Percentiles rank a stretch among this genome's conserved stretches.
These are phyloP conservation scores for Clinocottus analis DNA, from an alignment of 2,113 vertebrate species.

Conservation along the genomic window DNA sequence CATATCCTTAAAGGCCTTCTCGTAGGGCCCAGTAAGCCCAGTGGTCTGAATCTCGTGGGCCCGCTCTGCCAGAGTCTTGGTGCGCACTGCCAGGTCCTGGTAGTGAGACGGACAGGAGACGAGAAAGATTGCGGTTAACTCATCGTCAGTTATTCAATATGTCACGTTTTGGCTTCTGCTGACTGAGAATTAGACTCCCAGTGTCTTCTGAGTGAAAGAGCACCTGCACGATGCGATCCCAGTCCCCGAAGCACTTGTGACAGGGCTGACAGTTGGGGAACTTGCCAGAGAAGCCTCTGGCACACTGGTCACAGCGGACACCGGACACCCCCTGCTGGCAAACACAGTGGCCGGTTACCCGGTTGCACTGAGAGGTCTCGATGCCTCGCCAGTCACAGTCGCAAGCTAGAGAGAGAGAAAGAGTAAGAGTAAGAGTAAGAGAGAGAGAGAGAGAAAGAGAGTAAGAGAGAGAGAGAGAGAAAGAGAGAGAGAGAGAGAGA, in stretches of 20 bases:
- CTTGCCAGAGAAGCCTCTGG: conserved; percentile 91
- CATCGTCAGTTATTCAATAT: neutral
- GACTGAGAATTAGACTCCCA: neutral
- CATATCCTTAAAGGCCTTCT: conserved; percentile 86
- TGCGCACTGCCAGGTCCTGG: conserved; percentile 88
- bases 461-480: too few species aligned
- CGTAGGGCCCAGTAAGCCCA: conserved; percentile 87
- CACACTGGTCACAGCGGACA: conserved; percentile 96
- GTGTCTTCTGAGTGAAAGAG: neutral
- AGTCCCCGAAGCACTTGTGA: conserved; percentile 96
- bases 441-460: neutral
- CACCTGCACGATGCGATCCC: conserved; percentile 94
- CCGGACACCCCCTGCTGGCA: conserved; percentile 93
- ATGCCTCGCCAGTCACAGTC: conserved; percentile 93
- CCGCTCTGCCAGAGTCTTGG: conserved; percentile 83
- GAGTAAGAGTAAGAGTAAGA: neutral
- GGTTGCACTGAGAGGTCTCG: conserved; percentile 90
- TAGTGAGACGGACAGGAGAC: neutral
- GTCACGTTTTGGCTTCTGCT: neutral
- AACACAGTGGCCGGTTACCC: conserved; percentile 89
- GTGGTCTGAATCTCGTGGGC: conserved; percentile 89
- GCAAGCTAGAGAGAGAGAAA: conserved; percentile 84
- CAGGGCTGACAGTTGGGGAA: conserved; percentile 95
- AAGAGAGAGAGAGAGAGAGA: neutral
- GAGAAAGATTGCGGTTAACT: neutral